Conservation (phyloP, 2,113 vertebrate species). For the Cyprinodon brontotheroides region DNA sequence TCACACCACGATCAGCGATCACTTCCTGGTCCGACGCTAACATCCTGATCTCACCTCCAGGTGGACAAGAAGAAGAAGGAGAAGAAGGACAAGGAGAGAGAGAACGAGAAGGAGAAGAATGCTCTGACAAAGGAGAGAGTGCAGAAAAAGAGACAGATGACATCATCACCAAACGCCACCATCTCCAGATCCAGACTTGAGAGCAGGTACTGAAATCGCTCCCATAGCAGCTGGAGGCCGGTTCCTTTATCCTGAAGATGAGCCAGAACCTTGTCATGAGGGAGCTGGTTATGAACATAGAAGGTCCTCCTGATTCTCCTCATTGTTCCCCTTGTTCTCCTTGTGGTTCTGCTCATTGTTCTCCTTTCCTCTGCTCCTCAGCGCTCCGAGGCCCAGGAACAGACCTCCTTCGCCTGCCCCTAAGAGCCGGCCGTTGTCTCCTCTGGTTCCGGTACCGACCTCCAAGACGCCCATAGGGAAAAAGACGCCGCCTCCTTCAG, state of each 20-base stretch:
- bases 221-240: not conserved
- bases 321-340: accelerated
- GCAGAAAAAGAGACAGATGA: constrained; percentile 85
- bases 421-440: constrained; percentile 84
- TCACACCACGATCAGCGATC: too few relatives aligned
- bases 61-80: constrained; percentile 92
- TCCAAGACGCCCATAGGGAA: constrained; percentile 78
- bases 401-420: constrained; percentile 85
- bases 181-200: constrained; percentile 70
- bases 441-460: constrained; percentile 75
- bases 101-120: constrained; percentile 92
- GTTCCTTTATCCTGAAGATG: not conserved
- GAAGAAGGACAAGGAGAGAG: constrained; percentile 96
- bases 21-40: not conserved
- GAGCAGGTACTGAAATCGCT: constrained; percentile 62
- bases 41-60: constrained; percentile 37
- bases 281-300: too few relatives aligned
- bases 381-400: constrained; percentile 82
- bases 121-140: constrained; percentile 86
- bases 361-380: constrained; percentile 23
- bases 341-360: not conserved
- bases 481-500: constrained; percentile 77
- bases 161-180: constrained; percentile 53
- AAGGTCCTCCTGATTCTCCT: not conserved
- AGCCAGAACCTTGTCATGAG: not conserved